phyloP scores from a whole-genome alignment of 1,140 invertebrate species.

The Himalopsyche phryganea region DNA sequence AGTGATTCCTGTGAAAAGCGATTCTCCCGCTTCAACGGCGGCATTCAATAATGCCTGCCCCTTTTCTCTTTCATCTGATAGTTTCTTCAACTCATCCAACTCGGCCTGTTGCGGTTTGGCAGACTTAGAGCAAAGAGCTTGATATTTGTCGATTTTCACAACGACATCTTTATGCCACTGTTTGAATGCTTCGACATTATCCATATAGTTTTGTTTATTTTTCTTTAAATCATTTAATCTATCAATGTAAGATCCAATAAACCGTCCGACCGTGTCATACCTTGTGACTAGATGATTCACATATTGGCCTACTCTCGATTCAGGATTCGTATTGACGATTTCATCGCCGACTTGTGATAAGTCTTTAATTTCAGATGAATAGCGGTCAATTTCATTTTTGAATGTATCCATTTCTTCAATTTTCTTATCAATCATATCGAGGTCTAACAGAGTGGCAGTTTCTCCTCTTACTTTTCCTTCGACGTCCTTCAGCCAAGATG shows the following conservation, averaged over 20 bases:
- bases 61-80: conserved; percentile 70
- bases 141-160: conserved; percentile 65
- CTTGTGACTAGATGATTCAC: conserved; percentile 72
- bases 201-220: conserved; percentile 64
- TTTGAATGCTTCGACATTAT: conserved; percentile 67
- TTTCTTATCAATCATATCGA: conserved; percentile 69
- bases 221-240: conserved; percentile 65
- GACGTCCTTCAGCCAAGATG: conserved; percentile 81
- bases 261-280: conserved; percentile 73
- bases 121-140: conserved; percentile 61
- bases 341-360: conserved; percentile 66
- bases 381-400: conserved; percentile 60
- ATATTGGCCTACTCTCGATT: conserved; percentile 76
- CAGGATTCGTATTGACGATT: conserved; percentile 73
- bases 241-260: conserved; percentile 63
- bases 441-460: conserved; percentile 64
- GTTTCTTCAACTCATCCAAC: conserved; percentile 70
- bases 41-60: conserved; percentile 75
- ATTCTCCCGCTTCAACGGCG: conserved; percentile 82
- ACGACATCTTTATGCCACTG: conserved; percentile 77
- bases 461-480: conserved; percentile 76
- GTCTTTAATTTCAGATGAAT: conserved; percentile 63
- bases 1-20: conserved; percentile 80
- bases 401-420: conserved; percentile 64
- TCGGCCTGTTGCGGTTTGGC: conserved; percentile 66